Evolutionary conservation across 1,140 invertebrate species (phyloP).

Genomic region (Diorhabda elongata): DNA sequence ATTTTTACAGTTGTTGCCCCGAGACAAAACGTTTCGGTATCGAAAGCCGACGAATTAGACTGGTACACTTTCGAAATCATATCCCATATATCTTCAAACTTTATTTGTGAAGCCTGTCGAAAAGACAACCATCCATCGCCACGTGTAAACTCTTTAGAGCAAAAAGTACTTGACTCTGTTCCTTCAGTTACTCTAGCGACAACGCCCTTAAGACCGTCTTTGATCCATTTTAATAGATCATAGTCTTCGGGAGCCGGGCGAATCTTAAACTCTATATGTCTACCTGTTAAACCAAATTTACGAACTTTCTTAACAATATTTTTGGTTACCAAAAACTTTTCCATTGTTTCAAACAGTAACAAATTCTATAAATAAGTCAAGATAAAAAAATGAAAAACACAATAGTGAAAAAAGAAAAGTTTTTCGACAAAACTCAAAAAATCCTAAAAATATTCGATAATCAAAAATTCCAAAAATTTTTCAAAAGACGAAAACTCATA

Average conservation of each 20-base stretch:
- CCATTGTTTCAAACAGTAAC: not conserved
- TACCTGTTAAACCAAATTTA: slow-evolving; percentile 7
- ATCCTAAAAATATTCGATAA: not conserved
- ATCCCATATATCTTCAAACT: too few relatives aligned
- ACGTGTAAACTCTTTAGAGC: slow-evolving; percentile 7
- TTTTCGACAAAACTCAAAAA: not conserved
- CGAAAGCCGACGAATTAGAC: too few relatives aligned
- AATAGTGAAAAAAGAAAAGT: too few relatives aligned
- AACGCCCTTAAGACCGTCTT: too few relatives aligned
- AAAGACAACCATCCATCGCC: too few relatives aligned
- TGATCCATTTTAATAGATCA: slow-evolving; percentile 4
- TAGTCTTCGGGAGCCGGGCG: not conserved
- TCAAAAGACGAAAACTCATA: too few relatives aligned
- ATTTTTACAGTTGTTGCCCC: slow-evolving; percentile 8
- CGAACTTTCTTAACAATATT: slow-evolving; percentile 5
- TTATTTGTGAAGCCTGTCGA: too few relatives aligned
- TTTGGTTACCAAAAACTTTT: slow-evolving; percentile 1
- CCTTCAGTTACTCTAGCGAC: too few relatives aligned
- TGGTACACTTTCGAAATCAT: too few relatives aligned
- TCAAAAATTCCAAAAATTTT: too few relatives aligned
- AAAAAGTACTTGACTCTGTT: slow-evolving; percentile 9
- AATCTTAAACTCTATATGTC: slow-evolving; percentile 1
- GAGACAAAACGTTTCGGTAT: too few relatives aligned
- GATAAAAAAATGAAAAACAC: not conserved
- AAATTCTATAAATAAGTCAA: slow-evolving; percentile 1